phyloP scores from a whole-genome alignment of 2,888 invertebrate species.

The Sipha maydis region DNA sequence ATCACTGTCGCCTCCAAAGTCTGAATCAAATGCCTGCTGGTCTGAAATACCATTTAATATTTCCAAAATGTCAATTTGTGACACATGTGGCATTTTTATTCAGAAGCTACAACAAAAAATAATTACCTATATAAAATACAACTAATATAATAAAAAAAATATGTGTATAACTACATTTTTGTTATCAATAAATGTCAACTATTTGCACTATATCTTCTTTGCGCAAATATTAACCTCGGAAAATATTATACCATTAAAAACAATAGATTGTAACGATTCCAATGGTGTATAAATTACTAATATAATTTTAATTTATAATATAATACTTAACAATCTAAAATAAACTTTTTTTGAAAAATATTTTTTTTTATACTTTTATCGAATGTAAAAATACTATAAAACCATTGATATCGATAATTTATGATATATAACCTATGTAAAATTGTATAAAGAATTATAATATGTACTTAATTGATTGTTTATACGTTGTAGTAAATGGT shows the following conservation, averaged over 20 bases:
- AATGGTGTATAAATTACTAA: not conserved
- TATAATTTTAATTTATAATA: conserved; percentile 10
- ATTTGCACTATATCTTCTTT: conserved; percentile 11
- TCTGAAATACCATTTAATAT: conserved; percentile 32
- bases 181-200: conserved; percentile 5
- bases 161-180: not conserved
- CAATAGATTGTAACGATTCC: conserved; percentile 2
- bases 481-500: conserved; percentile 16
- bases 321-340: not conserved
- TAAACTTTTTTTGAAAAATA: conserved; percentile 9
- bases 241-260: conserved; percentile 24
- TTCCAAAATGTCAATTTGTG: not conserved
- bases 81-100: not conserved
- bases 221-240: conserved; percentile 1
- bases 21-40: conserved; percentile 10
- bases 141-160: conserved; percentile 13
- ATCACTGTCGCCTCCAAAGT: conserved; percentile 14
- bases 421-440: conserved; percentile 7
- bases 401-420: conserved; percentile 14
- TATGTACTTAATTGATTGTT: conserved; percentile 22
- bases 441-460: conserved; percentile 11
- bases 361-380: conserved; percentile 9
- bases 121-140: conserved; percentile 21
- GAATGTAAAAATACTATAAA: conserved; percentile 28
- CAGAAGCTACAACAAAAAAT: not conserved